These are phyloP conservation scores for Mugil cephalus DNA, from an alignment of 2,113 vertebrate genomes.

Conservation along the genomic window DNA sequence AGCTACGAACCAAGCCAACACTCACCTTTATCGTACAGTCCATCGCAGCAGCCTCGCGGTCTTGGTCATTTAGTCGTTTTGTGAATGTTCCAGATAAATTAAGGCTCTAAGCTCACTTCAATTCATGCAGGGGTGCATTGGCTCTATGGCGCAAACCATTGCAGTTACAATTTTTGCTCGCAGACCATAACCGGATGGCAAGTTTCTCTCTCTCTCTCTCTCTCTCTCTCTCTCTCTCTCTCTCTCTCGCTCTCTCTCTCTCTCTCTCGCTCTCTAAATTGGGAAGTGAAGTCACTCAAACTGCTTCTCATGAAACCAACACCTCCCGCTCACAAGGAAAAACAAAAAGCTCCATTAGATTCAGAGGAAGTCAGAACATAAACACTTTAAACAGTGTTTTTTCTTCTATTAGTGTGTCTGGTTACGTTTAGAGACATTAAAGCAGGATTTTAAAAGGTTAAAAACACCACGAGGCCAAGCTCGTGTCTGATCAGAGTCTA, in stretches of 20 bases:
- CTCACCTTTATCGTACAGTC: constrained; percentile 91
- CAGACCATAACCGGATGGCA: constrained; percentile 87
- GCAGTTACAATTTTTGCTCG: constrained; percentile 78
- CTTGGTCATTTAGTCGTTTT: constrained; percentile 79
- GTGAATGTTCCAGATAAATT: constrained; percentile 28
- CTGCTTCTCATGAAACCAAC: constrained; percentile 77
- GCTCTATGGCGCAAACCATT: constrained; percentile 84
- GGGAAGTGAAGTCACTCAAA: constrained; percentile 89
- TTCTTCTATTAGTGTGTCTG: too few relatives aligned
- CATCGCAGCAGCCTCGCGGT: constrained; percentile 80
- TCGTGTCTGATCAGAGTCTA: too few relatives aligned
- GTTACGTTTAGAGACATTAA: too few relatives aligned
- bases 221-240: constrained; percentile 58
- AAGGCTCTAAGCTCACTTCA: constrained; percentile 65
- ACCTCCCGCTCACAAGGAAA: constrained; percentile 22
- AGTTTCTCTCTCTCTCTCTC: constrained; percentile 56
- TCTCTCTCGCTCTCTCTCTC: constrained; percentile 38
- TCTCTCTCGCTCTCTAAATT: constrained; percentile 83
- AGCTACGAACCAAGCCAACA: constrained; percentile 28
- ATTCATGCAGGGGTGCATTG: constrained; percentile 78
- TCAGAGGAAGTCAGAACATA: background rate
- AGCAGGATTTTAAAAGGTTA: too few relatives aligned
- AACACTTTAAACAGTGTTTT: too few relatives aligned
- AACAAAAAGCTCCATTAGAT: constrained; percentile 1
- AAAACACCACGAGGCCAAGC: too few relatives aligned